Evolutionary conservation across 2,797 vertebrate genomes (phyloP).

Genomic region (Eidolon dupreanum): DNA sequence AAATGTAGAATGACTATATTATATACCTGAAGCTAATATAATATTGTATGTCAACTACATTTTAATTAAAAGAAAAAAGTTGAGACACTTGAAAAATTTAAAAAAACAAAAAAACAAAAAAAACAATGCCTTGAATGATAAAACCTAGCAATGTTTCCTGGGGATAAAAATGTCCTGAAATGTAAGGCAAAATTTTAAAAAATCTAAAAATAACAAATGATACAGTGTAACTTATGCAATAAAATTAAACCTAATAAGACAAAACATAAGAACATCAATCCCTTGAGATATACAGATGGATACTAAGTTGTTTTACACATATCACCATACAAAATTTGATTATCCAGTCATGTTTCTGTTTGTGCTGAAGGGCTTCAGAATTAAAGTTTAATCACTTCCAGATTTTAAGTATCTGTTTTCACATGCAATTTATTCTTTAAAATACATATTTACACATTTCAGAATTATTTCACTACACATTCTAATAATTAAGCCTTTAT

Average conservation of each 20-base stretch:
- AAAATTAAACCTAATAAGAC: constrained; percentile 44
- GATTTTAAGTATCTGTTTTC: not conserved
- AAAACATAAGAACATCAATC: not conserved
- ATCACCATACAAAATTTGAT: not conserved
- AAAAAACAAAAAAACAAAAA: not conserved
- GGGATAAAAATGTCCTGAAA: constrained; percentile 6
- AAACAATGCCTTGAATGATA: not conserved
- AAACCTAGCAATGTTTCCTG: not conserved
- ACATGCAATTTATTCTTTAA: not conserved
- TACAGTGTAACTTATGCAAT: not conserved
- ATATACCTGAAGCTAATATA: not conserved
- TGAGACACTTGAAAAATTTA: not conserved
- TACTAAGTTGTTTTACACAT: not conserved
- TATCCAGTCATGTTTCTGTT: not conserved
- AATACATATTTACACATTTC: not conserved
- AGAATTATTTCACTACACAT: not conserved
- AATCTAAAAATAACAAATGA: constrained; percentile 26
- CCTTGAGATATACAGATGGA: not conserved
- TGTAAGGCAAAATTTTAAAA: not conserved
- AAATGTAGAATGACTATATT: not conserved
- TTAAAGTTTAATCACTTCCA: constrained; percentile 28
- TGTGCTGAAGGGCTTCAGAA: not conserved
- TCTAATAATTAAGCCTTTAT: not conserved
- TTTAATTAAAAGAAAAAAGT: not conserved
- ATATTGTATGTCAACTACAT: not conserved